Percentiles rank a stretch among this genome's conserved stretches.
Evolutionary conservation across 2,797 vertebrate species (phyloP).

Genomic region (Lerista edwardsae): DNA sequence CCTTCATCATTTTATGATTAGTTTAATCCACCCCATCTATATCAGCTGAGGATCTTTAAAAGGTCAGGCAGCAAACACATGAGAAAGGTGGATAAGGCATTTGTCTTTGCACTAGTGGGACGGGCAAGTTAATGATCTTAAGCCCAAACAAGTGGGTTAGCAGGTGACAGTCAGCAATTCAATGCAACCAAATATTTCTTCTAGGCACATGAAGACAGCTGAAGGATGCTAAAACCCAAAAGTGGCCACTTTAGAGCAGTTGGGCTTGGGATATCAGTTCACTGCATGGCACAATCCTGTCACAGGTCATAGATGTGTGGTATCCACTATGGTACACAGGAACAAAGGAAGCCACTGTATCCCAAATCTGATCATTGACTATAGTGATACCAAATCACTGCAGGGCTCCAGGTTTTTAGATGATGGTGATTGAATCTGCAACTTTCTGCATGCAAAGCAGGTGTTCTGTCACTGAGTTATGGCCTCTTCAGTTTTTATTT

Average conservation of each 20-base stretch:
- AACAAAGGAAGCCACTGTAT: no score
- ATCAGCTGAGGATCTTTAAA: slow-evolving; percentile 63
- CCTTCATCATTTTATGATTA: slow-evolving; percentile 57
- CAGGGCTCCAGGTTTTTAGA: no score
- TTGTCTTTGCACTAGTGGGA: slow-evolving; percentile 16
- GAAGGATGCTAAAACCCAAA: background rate
- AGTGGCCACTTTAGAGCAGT: background rate
- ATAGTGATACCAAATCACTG: no score
- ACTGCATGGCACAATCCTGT: background rate
- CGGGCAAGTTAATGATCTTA: slow-evolving; percentile 28
- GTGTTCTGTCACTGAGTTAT: no score
- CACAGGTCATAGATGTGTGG: background rate
- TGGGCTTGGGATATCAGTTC: background rate
- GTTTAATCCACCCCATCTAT: slow-evolving; percentile 47
- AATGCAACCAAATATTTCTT: no score
- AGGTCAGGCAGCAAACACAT: slow-evolving; percentile 47
- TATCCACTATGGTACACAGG: background rate
- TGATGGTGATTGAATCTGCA: no score
- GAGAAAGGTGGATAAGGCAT: slow-evolving; percentile 32
- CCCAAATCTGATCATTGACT: no score
- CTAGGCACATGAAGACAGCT: background rate
- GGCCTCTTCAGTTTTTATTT: background rate
- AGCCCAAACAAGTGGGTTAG: background rate
- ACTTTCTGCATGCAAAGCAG: no score
- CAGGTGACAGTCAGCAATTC: background rate